Conservation (phyloP, 1,140 invertebrate genomes). For the Condylostylus longicornis region DNA sequence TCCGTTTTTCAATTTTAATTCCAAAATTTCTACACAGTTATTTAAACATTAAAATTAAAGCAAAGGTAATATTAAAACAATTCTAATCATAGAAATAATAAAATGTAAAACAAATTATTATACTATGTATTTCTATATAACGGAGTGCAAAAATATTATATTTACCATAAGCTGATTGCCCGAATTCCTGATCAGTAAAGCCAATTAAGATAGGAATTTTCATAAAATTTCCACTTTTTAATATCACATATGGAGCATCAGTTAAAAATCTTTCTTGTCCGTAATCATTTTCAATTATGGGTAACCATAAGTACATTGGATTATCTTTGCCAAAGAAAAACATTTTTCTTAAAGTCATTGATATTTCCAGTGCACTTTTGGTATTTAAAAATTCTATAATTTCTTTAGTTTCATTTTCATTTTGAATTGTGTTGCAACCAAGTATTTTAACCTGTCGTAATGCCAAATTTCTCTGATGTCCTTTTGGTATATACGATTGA, state of each 20-base stretch:
- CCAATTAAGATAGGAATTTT: slow-evolving; percentile 47
- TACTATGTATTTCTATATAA: no score
- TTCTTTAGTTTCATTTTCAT: slow-evolving; percentile 16
- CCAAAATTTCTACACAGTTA: no score
- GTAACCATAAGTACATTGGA: slow-evolving; percentile 33
- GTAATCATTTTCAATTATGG: slow-evolving; percentile 46
- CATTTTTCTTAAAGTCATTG: slow-evolving; percentile 8
- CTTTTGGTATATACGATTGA: slow-evolving; percentile 6
- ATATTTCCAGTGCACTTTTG: slow-evolving; percentile 15
- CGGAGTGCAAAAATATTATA: no score
- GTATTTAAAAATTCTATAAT: slow-evolving; percentile 45
- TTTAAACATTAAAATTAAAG: no score
- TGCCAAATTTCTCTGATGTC: slow-evolving; percentile 39
- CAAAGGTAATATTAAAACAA: no score
- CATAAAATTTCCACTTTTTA: slow-evolving; percentile 36
- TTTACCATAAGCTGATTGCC: slow-evolving; percentile 3
- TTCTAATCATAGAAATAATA: no score
- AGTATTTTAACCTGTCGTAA: slow-evolving; percentile 4
- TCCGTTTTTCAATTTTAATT: no score
- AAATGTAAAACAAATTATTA: no score
- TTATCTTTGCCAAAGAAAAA: slow-evolving; percentile 12
- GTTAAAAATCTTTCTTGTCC: slow-evolving; percentile 45
- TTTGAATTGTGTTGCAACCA: not conserved
- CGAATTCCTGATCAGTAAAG: slow-evolving; percentile 44
- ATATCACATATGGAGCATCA: slow-evolving; percentile 36